A percentile compares a stretch with the other conserved stretches of the same genome.
Evolutionary conservation across 1,140 invertebrate genomes (phyloP).

Genomic region (Arion vulgaris): DNA sequence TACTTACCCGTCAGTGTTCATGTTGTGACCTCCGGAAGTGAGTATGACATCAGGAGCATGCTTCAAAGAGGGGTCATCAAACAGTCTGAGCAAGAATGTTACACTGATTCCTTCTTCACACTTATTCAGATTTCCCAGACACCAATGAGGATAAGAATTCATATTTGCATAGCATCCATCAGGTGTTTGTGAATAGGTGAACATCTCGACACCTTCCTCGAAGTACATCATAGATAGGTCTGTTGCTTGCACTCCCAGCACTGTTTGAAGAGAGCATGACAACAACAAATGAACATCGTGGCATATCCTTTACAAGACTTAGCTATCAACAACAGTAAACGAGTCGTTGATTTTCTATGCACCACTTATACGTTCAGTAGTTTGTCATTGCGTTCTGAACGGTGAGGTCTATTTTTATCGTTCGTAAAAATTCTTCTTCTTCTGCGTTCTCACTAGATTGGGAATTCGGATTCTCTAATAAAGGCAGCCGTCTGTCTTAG

Average conservation of each 20-base stretch:
- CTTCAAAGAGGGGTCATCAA: constrained; percentile 12
- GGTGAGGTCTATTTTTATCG: background rate
- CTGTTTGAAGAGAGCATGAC: background rate
- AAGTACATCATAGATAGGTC: constrained; percentile 31
- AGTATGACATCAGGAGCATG: constrained; percentile 46
- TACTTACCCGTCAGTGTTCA: constrained; percentile 51
- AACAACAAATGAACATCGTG: background rate
- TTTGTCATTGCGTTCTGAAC: too few relatives aligned
- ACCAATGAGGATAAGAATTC: constrained; percentile 55
- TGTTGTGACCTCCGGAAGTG: constrained; percentile 56
- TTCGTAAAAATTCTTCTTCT: too few relatives aligned
- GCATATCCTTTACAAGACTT: too few relatives aligned
- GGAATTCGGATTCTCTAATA: too few relatives aligned
- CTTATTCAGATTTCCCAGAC: constrained; percentile 56
- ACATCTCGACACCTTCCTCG: constrained; percentile 33
- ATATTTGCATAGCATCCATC: constrained; percentile 49
- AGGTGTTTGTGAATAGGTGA: constrained; percentile 30
- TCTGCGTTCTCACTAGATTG: too few relatives aligned
- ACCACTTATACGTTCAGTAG: too few relatives aligned
- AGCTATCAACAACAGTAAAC: background rate
- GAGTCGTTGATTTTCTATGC: background rate
- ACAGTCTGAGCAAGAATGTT: constrained; percentile 51
- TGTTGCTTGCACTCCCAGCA: background rate
- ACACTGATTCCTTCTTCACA: constrained; percentile 60
- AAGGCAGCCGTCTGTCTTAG: too few relatives aligned